Evolutionary conservation across 2,113 vertebrate genomes (phyloP), one percentile per base, ranked within the genome.

Genomic region (Sapajus apella): DNA sequence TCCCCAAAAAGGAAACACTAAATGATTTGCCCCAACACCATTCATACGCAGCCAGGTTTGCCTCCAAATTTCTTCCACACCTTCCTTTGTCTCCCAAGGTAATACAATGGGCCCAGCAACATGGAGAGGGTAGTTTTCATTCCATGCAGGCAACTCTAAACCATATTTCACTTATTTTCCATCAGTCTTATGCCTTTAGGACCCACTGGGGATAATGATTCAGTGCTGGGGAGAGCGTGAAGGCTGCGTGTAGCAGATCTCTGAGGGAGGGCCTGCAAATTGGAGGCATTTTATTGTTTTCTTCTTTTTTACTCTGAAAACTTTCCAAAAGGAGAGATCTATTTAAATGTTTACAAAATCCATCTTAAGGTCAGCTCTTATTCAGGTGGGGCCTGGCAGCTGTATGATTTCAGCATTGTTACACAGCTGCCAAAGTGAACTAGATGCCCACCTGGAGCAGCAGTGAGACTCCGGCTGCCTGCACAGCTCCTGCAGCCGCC

Each of bases 351-450:
- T 97, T 97, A 93, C 72, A 97, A 94, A 98, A 97, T 96, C 81
- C 94, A 95, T 96, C 90, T 97, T 97, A 98, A 97, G 97, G 97
- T 98, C 97, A 97, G 85, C 87, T 96, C 72, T 98, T 90, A 97
- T 97, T 95, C 96, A 90, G 90, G 87, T 84, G 94, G 87, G 81
- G 18, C 72, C 90, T 96, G 96, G 95, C 95, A 97, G 77, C 58
- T 23, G 66, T 81, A 37, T 27, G 72, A 72, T 72, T 95, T 94
- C 84, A 17, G 35, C 8, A 6, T 18, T 75, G 56, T 72, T 61
- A 61, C 56, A 5, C 64, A 73, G 95, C 87, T 97, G 97, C 96
- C 95, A 50, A 84, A 23, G 64, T 14, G 8, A 56, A 27, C n/a
- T 13, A 12, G 64, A 43, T 61, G 56, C 81, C 52, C 77, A 58